Base-by-base conservation (phyloP, 2,113 vertebrate species). In the Buteo buteo region DNA sequence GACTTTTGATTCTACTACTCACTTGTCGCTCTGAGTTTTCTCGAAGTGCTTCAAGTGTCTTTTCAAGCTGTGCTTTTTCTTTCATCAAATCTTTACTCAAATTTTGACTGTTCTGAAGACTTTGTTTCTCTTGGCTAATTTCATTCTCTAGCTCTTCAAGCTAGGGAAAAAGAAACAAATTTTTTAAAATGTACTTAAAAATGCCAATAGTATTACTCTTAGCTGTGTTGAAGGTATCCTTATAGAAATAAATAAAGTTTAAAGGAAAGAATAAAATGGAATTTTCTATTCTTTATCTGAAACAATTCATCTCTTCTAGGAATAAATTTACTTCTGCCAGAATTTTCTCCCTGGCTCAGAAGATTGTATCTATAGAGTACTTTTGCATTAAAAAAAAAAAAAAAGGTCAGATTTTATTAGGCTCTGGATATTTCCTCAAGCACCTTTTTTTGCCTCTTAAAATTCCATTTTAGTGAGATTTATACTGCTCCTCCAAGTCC, bases 1-100 rank as follows among this genome's bases (percentile, higher is more conserved):
- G 42, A 57, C 47, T 45, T 49, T 5, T 2, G 38, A 40, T 76
- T 77, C 73, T 34, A 32, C 58, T 85, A 95, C 95, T 69, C 97
- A 99, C 99, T 98, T 99, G 99, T 98, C 99, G 98, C 91, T 99
- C 99, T 0, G 99, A 99, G 98, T 99, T 99, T 97, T 99, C 99
- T 88, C 98, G 96, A 55, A 99, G 98, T 6, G 98, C 98, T 97
- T 99, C 99, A 88, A 99, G 98, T 17, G 98, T 98, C 95, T 99
- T 99, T 98, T 99, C 99, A 97, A 99, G 99, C 86, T 99, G 98
- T 44, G 98, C 98, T 96, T 99, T 99, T 93, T 99, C 99, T 97
- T 99, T 99, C 99, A 99, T 98, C 97, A 99, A 97, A 97, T 99
- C 99, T 32, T 98, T 98, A 83, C 98, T 99, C 94, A 99, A 98